These are phyloP conservation scores for Poeciliopsis gracilis DNA, from an alignment of 2,797 vertebrate genomes.

Conservation along the genomic window DNA sequence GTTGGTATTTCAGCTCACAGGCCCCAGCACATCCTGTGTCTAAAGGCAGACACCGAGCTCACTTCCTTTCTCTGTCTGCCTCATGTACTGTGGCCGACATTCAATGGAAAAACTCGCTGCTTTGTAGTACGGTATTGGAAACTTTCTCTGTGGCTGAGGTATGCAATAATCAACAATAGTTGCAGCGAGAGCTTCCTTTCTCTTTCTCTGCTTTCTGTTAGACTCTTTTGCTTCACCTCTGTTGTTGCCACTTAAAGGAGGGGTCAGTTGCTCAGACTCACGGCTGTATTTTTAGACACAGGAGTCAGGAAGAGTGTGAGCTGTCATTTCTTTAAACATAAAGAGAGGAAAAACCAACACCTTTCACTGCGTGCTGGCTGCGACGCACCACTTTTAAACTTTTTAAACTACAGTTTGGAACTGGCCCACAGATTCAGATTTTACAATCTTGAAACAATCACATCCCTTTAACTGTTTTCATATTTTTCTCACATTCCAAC, in stretches of 20 bases:
- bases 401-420: conserved; percentile 7
- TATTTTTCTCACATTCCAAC: background rate
- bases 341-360: conserved; percentile 65
- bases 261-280: conserved; percentile 66
- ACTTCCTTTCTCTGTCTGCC: conserved; percentile 71
- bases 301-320: conserved; percentile 73
- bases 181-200: conserved; percentile 70
- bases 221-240: conserved; percentile 42
- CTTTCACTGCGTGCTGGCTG: conserved; percentile 67
- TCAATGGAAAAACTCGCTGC: conserved; percentile 78
- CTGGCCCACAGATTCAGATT: background rate
- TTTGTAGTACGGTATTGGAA: conserved; percentile 81
- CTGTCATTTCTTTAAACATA: conserved; percentile 60
- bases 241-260: conserved; percentile 53
- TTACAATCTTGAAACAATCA: background rate
- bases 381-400: conserved; percentile 31
- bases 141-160: conserved; percentile 80
- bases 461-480: background rate
- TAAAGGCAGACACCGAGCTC: conserved; percentile 72
- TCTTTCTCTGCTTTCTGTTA: conserved; percentile 43
- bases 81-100: conserved; percentile 69
- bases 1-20: conserved; percentile 72
- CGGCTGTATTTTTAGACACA: conserved; percentile 80
- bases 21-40: conserved; percentile 83
- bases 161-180: conserved; percentile 66